These are phyloP conservation scores for Ginglymostoma cirratum DNA, from an alignment of 2,113 vertebrate genomes.

Conservation along the genomic window DNA sequence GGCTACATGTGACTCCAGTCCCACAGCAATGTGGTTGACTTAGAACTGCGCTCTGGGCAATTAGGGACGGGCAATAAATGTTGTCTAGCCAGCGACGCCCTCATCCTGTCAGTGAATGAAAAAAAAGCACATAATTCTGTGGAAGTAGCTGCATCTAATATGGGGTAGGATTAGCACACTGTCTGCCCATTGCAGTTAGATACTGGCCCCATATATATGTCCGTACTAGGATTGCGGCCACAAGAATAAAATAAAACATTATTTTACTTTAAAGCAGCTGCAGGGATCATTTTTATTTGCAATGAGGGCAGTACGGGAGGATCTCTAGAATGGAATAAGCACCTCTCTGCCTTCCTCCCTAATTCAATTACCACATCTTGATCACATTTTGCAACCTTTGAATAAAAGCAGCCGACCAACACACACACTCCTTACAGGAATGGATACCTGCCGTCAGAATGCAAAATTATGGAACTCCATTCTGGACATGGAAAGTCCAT, in stretches of 20 bases:
- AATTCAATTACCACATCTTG: not conserved
- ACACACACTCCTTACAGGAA: not conserved
- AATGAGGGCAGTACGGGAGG: not conserved
- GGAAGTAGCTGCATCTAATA: not conserved
- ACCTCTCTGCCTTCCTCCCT: not conserved
- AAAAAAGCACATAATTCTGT: not conserved
- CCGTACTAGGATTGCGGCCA: not conserved
- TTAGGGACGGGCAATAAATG: no score
- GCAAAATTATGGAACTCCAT: not conserved
- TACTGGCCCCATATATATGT: not conserved
- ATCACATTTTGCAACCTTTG: not conserved
- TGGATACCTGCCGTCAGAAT: not conserved
- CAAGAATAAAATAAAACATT: not conserved
- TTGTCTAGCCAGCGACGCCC: no score
- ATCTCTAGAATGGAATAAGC: no score
- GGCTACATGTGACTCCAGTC: no score
- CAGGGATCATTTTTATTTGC: not conserved
- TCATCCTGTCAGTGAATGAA: no score
- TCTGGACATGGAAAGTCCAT: not conserved
- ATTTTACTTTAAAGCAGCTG: not conserved
- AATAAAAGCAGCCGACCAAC: not conserved
- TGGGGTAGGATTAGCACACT: not conserved
- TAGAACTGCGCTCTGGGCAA: no score
- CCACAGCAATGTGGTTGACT: no score
- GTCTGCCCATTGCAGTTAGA: not conserved